Conservation (phyloP, 2,888 invertebrate species). For the Enchytraeus crypticus region DNA sequence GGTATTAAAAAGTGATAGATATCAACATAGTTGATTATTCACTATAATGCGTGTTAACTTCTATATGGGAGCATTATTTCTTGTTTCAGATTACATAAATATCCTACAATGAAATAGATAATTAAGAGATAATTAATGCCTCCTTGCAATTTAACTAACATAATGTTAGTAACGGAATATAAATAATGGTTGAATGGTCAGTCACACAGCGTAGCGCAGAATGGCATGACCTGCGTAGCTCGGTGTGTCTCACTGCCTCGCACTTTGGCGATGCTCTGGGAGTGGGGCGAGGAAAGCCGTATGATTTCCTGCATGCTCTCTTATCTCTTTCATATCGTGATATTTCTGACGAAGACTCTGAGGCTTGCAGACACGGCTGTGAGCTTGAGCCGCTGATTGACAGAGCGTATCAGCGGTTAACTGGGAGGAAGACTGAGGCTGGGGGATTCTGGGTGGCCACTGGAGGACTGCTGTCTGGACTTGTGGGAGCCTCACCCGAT, state of each 20-base stretch:
- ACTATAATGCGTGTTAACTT: no score
- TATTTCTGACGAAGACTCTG: neutral
- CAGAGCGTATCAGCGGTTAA: constrained; percentile 34
- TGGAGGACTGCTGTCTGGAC: constrained; percentile 22
- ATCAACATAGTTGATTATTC: no score
- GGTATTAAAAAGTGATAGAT: no score
- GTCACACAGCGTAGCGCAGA: constrained; percentile 31
- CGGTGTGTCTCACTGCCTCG: constrained; percentile 32
- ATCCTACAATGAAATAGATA: no score
- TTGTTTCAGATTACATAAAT: no score
- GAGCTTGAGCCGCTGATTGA: constrained; percentile 29
- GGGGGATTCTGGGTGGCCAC: constrained; percentile 33
- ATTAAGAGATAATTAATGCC: no score
- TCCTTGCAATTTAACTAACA: no score
- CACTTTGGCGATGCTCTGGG: constrained; percentile 36
- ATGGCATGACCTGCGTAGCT: constrained; percentile 31
- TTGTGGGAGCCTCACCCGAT: constrained; percentile 35
- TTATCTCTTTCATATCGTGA: constrained; percentile 13
- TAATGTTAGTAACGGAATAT: no score
- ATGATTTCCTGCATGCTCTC: constrained; percentile 30
- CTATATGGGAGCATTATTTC: no score
- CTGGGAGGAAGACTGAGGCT: constrained; percentile 27
- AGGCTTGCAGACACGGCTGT: constrained; percentile 26
- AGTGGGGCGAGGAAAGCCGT: constrained; percentile 32
- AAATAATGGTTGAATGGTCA: constrained; percentile 30